Base-by-base conservation (phyloP, 2,888 invertebrate genomes). In the Marasmarcha lunaedactyla region DNA sequence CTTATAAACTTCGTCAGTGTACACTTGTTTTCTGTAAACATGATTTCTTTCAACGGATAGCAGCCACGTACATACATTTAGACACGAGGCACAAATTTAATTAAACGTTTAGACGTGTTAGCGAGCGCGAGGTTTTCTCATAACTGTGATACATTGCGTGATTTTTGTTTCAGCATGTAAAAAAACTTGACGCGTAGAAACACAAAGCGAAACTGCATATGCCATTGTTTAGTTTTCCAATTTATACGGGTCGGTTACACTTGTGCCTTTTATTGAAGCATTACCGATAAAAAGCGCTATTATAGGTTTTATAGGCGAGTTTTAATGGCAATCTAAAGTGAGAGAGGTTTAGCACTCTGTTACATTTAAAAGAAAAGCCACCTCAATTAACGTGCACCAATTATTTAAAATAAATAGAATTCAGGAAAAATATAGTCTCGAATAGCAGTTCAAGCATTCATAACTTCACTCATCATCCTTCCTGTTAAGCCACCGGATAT, bases 211-310 rank as follows among this genome's bases (percentile, higher is more conserved):
- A 76, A 83, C 83, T 83, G 83, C 71, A 69, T 59, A 52, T 58
- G 59, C 68, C 65, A 79, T 78, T 84, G 83, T 84, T 84, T 83
- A 73, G 79, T 78, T 81, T 71, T 72, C 77, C 84, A 83, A 81
- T 83, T 83, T 84, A 84, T 84, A 84, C 79, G 78, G 72, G 70
- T 81, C 72, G 78, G 81, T 81, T 83, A 81, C 83, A 83, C 66
- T 78, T 71, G 70, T 57, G 78, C 67, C 72, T 77, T 79, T 81
- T 79, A 81, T 79, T 78, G 73, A 79, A 68, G 73, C 77, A 79
- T 81, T 83, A 78, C 70, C 73, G 79, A 83, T 83, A 83, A 81
- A 77, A 74, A 66, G 64, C 66, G 69, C 57, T 68, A 70, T 79
- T 79, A 81, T 77, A 60, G 72, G 63, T 71, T 79, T 81, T 79